phyloP scores from a whole-genome alignment of 2,888 invertebrate genomes.

The Alsophila aescularia region DNA sequence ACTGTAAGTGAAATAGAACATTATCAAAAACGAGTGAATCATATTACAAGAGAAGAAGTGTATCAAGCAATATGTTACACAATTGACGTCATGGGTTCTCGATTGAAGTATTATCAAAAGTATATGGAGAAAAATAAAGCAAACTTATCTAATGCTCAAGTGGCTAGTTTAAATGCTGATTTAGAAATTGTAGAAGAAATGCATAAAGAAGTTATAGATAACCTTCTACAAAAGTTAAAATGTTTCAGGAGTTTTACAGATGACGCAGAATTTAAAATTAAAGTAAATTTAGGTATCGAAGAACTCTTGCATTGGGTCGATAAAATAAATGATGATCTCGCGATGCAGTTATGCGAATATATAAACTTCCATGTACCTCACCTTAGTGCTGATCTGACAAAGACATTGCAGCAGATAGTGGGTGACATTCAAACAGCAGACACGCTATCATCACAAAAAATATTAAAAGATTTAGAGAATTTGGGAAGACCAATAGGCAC shows the following conservation, averaged over 20 bases:
- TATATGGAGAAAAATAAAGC: conserved; percentile 60
- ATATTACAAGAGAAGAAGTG: conserved; percentile 57
- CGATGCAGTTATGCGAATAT: conserved; percentile 59
- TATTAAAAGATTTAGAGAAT: conserved; percentile 58
- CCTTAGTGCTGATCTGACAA: conserved; percentile 59
- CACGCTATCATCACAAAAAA: conserved; percentile 46
- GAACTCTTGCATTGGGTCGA: conserved; percentile 71
- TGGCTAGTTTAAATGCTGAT: conserved; percentile 59
- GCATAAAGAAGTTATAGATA: conserved; percentile 60
- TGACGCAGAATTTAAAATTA: conserved; percentile 56
- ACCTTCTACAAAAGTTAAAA: conserved; percentile 60
- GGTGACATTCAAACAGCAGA: conserved; percentile 54
- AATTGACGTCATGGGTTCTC: conserved; percentile 61
- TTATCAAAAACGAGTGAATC: conserved; percentile 47
- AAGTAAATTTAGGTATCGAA: conserved; percentile 51
- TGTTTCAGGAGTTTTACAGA: conserved; percentile 55
- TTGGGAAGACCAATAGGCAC: conserved; percentile 59
- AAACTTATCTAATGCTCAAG: conserved; percentile 51
- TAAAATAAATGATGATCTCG: conserved; percentile 65
- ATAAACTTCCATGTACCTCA: conserved; percentile 57
- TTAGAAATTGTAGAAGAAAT: conserved; percentile 76
- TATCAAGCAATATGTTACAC: conserved; percentile 65
- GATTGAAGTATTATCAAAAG: conserved; percentile 64
- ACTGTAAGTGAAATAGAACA: conserved; percentile 65
- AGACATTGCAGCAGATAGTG: conserved; percentile 69